Percentiles rank a stretch among this genome's conserved stretches.
Conservation (phyloP, 2,113 vertebrate species). For the Pollachius pollachius region DNA sequence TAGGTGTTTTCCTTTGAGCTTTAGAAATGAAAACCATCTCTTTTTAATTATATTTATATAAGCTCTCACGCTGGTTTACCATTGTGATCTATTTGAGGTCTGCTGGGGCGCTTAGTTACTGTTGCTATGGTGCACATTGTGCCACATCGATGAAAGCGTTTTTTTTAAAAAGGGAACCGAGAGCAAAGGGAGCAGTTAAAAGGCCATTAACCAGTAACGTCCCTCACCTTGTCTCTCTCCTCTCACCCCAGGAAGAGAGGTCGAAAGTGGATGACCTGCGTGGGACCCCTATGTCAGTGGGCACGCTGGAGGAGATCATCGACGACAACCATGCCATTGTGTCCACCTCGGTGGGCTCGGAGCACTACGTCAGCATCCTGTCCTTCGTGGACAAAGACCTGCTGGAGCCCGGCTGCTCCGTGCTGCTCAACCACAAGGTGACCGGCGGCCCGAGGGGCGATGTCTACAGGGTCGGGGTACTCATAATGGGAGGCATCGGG, state of each 20-base stretch:
- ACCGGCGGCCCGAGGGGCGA: not conserved
- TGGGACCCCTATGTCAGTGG: slow-evolving; percentile 96
- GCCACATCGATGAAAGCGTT: no score
- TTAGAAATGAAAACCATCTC: no score
- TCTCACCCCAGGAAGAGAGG: slow-evolving; percentile 84
- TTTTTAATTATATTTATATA: no score
- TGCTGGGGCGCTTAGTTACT: no score
- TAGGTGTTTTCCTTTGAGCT: no score
- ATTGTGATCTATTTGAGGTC: no score
- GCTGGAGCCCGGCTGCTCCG: slow-evolving; percentile 94
- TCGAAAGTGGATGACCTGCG: slow-evolving; percentile 97
- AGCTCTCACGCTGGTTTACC: no score
- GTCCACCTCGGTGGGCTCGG: slow-evolving; percentile 95
- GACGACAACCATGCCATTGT: slow-evolving; percentile 98
- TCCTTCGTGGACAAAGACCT: slow-evolving; percentile 98
- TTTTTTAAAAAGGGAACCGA: no score
- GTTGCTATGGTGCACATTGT: no score
- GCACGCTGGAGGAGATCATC: slow-evolving; percentile 96
- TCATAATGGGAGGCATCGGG: no score
- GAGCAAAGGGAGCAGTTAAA: no score
- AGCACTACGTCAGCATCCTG: slow-evolving; percentile 97
- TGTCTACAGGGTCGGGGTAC: not conserved
- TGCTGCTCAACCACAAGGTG: slow-evolving; percentile 97
- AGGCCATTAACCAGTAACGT: no score
- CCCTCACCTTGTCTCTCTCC: not conserved